Evolutionary conservation across 2,113 vertebrate genomes (phyloP).

Genomic region (Hyperopisus bebe): DNA sequence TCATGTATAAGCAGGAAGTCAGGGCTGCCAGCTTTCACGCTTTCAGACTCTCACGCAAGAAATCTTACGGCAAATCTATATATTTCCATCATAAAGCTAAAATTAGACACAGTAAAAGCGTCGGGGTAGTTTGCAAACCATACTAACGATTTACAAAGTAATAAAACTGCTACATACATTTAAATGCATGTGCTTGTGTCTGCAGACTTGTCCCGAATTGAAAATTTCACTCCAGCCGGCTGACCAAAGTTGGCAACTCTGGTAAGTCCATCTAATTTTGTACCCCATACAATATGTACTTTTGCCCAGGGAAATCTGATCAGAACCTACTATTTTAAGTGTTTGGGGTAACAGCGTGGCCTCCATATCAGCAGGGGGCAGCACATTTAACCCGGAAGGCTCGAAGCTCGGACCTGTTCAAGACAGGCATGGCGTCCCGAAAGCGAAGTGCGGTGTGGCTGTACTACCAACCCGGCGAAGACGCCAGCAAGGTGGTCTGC

Average conservation of each 20-base stretch:
- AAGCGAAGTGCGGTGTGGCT: conserved; percentile 20
- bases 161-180: no score
- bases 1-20: neutral
- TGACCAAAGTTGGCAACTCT: neutral
- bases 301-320: neutral
- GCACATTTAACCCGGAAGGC: neutral
- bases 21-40: neutral
- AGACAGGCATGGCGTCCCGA: conserved; percentile 14
- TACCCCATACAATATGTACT: neutral
- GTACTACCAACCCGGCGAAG: neutral
- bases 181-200: neutral
- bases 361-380: neutral
- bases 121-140: neutral
- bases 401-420: neutral
- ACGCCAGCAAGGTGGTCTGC: conserved; percentile 6
- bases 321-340: neutral
- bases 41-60: neutral
- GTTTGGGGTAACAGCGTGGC: neutral
- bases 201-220: neutral
- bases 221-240: neutral
- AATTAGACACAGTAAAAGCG: neutral
- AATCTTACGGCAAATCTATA: neutral
- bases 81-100: neutral
- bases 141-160: no score
- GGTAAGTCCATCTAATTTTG: neutral